Conservation (phyloP, 2,113 vertebrate species). For the Notechis scutatus region DNA sequence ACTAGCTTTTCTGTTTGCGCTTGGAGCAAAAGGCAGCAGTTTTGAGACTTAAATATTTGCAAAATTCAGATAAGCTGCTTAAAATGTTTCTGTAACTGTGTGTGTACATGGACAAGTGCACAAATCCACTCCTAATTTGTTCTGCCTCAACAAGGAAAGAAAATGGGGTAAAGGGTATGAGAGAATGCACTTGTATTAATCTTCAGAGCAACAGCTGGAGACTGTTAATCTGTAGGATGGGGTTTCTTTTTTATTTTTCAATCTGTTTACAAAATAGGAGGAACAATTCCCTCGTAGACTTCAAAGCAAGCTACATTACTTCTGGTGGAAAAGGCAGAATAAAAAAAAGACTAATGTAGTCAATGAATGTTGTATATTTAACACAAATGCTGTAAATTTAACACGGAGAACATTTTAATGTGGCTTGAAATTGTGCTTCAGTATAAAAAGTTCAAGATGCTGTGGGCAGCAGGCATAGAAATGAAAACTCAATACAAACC, state of each 20-base stretch:
- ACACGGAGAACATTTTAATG: background rate
- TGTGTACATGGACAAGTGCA: background rate
- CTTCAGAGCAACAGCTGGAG: conserved; percentile 42
- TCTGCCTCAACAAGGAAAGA: conserved; percentile 12
- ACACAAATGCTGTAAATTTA: background rate
- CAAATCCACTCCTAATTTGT: conserved; percentile 39
- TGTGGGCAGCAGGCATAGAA: background rate
- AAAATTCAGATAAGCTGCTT: conserved; percentile 28
- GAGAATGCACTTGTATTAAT: conserved; percentile 21
- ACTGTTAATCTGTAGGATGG: conserved; percentile 33
- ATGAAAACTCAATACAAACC: background rate
- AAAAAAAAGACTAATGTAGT: background rate
- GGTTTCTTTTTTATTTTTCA: conserved; percentile 38
- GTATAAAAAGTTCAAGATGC: background rate
- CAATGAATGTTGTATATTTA: background rate
- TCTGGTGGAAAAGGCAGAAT: background rate
- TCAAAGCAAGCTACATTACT: background rate
- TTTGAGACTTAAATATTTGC: background rate
- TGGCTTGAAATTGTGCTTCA: rapidly evolving
- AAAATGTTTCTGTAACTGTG: conserved; percentile 2
- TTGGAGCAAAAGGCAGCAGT: conserved; percentile 11
- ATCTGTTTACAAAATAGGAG: conserved; percentile 49
- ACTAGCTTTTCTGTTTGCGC: conserved; percentile 11
- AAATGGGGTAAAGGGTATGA: conserved; percentile 20
- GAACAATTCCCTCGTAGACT: conserved; percentile 22